Evolutionary conservation across 2,113 vertebrate genomes (phyloP).

Genomic region (Opisthocomus hoazin): DNA sequence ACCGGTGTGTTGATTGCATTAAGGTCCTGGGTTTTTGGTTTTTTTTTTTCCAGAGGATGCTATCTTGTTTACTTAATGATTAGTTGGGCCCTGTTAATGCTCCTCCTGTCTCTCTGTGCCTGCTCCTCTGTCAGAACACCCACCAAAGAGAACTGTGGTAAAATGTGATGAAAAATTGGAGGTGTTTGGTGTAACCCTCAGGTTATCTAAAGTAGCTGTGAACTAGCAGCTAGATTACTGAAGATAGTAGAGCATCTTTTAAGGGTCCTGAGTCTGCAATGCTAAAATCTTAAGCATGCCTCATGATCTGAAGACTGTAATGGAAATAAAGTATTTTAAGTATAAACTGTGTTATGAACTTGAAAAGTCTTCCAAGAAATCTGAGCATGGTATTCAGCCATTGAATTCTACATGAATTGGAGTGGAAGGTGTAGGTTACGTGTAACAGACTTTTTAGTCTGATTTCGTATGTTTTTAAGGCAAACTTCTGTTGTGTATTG

Average conservation of each 20-base stretch:
- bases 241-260: not conserved
- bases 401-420: not conserved
- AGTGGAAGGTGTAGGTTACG: not conserved
- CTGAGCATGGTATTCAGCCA: not conserved
- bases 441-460: not conserved
- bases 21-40: not conserved
- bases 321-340: slow-evolving; percentile 27
- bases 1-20: not conserved
- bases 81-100: not conserved
- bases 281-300: not conserved
- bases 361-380: not conserved
- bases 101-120: not conserved
- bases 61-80: not conserved
- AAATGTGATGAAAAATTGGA: not conserved
- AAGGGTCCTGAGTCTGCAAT: not conserved
- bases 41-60: not conserved
- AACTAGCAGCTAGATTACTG: not conserved
- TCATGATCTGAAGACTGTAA: not conserved
- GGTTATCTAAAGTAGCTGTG: not conserved
- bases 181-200: not conserved
- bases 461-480: not conserved
- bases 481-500: not conserved
- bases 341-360: not conserved
- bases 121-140: not conserved
- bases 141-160: not conserved